These are phyloP conservation scores for Percopsis omiscomaycus DNA, from an alignment of 2,797 vertebrate species.

Conservation along the genomic window DNA sequence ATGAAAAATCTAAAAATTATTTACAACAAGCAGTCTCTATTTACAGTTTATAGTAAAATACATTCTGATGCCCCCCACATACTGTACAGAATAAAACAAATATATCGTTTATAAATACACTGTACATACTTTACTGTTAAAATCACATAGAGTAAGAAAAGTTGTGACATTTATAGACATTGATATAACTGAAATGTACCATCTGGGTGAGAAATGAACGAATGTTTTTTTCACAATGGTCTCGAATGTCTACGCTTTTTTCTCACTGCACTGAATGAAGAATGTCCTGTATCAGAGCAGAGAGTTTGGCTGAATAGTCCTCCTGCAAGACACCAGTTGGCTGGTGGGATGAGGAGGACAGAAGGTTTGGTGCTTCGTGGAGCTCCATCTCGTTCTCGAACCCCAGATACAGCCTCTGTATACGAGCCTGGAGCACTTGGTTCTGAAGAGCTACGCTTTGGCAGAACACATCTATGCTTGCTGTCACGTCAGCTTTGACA, in stretches of 20 bases:
- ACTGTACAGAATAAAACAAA: conserved; percentile 32
- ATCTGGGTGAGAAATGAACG: background rate
- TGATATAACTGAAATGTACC: conserved; percentile 5
- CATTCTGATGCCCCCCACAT: conserved; percentile 8
- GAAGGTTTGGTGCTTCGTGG: conserved; percentile 13
- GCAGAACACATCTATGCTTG: conserved; percentile 69
- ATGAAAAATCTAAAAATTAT: conserved; percentile 6
- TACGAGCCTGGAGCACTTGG: conserved; percentile 58
- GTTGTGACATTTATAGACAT: conserved; percentile 8
- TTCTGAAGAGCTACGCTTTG: conserved; percentile 59
- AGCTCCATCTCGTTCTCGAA: conserved; percentile 52
- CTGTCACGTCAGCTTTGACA: conserved; percentile 29
- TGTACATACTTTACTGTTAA: conserved; percentile 17
- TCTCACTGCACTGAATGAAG: conserved; percentile 63
- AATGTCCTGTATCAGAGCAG: conserved; percentile 78
- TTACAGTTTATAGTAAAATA: conserved; percentile 16
- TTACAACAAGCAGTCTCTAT: conserved; percentile 22
- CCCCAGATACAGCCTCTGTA: conserved; percentile 65
- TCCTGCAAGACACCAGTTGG: conserved; percentile 64
- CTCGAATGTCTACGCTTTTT: background rate
- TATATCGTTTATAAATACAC: conserved; percentile 52
- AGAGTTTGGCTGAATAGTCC: conserved; percentile 75
- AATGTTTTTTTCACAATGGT: background rate
- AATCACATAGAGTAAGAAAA: conserved; percentile 13
- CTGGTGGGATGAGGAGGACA: conserved; percentile 20